Evolutionary conservation across 2,888 invertebrate species (phyloP), one percentile per base, ranked within the genome.

Genomic region (Iselma pallidipennis): DNA sequence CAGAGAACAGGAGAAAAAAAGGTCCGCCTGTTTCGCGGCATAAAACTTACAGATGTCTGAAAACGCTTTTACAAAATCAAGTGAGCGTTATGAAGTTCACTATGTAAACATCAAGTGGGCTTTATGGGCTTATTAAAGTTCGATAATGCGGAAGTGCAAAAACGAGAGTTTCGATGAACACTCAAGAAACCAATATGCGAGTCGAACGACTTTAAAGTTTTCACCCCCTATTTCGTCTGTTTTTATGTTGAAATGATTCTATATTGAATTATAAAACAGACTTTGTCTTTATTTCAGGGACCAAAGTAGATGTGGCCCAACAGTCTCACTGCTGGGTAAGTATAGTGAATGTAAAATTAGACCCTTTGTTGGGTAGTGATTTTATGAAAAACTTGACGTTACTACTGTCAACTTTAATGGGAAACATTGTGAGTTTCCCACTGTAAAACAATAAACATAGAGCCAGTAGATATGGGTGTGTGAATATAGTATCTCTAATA

Each of bases 301-400:
- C 71, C 72, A 74, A 74, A 75, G 75, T 80, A 80, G 76, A 83
- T 83, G 83, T 83, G 83, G 83, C 81, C 83, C 71, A 83, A 83
- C 78, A 82, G 81, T 73, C 80, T 83, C 60, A 81, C 83, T 68
- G 80, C 82, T 79, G 83, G 83, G 83, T 83, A 78, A 82, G 83
- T 80, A 59, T 45, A 12, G n/a, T n/a, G n/a, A n/a, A n/a, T n/a
- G n/a, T n/a, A n/a, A n/a, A n/a, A n/a, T n/a, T n/a, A n/a, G n/a
- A n/a, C n/a, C n/a, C n/a, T n/a, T n/a, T n/a, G n/a, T n/a, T n/a
- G n/a, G n/a, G n/a, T n/a, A n/a, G n/a, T n/a, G n/a, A n/a, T n/a
- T n/a, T n/a, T n/a, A n/a, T n/a, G n/a, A n/a, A n/a, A n/a, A n/a
- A n/a, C n/a, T n/a, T n/a, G n/a, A n/a, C n/a, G n/a, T n/a, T n/a